Base-by-base conservation (phyloP, 2,113 vertebrate species). In the Rhagologus leucostigma region DNA sequence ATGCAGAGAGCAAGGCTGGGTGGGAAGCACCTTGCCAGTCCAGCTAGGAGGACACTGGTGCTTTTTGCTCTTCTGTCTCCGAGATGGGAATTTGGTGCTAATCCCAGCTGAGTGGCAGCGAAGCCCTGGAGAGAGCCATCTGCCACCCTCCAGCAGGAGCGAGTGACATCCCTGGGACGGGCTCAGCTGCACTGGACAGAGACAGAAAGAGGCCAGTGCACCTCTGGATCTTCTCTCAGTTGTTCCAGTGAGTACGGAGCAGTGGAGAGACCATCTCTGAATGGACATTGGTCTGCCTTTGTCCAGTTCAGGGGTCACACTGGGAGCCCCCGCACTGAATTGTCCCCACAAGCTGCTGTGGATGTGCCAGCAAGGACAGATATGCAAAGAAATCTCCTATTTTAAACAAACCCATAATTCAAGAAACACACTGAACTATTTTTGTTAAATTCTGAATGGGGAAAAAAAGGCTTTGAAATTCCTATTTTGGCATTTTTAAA, bases 401-500 rank as follows among this genome's bases (percentile, higher is more conserved):
- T 89, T 86, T 68, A 90, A 88, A 95, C 35, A 71, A 73, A 77
- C 10, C 5, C 9, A 4, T 17, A 29, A 74, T 63, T 74, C 44
- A 87, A 62, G 13, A 44, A 87, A 80, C 0, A 1, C 11, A 50
- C 46, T 21, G 26, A 56, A 94, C 62, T 65, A 69, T 33, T 84
- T 89, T 39, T 59, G 76, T 82, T 89, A 59, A 84, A 84, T 19
- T 32, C 1, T 81, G 52, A 80, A 83, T 18, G 17, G 11, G 9
- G 10, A 42, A 27, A 65, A 53, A 27, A 57, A 46, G 33, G 11
- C 26, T 93, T 81, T 44, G 26, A 92, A 91, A 84, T 63, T 73
- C 73, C 73, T 93, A 53, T 84, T 75, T 75, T 96, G 87, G 82
- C 56, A 68, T 82, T 89, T 93, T 68, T 60, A 22, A 89, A 91